Conservation (phyloP, 2,888 invertebrate genomes). For the Pristionchus mayeri region DNA sequence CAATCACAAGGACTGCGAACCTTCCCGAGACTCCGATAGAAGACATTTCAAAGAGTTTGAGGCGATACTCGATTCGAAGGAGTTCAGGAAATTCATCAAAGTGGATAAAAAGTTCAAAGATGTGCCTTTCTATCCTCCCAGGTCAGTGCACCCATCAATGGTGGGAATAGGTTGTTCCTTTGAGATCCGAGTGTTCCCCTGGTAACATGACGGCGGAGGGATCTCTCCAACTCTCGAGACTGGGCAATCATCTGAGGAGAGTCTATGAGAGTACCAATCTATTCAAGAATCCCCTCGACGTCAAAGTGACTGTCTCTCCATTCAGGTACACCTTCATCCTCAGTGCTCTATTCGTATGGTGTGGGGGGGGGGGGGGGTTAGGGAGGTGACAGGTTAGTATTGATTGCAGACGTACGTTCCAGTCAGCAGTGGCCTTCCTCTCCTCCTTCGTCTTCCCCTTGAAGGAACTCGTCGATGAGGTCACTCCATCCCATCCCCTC, state of each 20-base stretch:
- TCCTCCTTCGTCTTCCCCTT: slow-evolving; percentile 82
- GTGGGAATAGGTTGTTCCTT: not conserved
- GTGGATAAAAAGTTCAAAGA: slow-evolving; percentile 35
- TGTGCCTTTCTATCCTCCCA: not conserved
- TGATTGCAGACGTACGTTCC: slow-evolving; percentile 84
- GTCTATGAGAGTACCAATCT: slow-evolving; percentile 74
- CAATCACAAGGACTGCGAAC: not conserved
- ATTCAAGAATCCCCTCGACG: slow-evolving; percentile 49
- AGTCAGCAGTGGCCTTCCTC: slow-evolving; percentile 88
- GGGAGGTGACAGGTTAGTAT: not conserved
- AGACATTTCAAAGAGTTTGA: slow-evolving; percentile 7
- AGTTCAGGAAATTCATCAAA: not conserved
- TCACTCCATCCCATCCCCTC: not conserved
- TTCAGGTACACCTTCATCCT: not conserved
- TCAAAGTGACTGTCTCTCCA: not conserved
- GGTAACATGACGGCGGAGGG: slow-evolving; percentile 87
- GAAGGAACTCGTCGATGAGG: not conserved
- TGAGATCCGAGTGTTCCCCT: slow-evolving; percentile 62
- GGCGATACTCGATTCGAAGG: not conserved
- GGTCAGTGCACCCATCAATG: not conserved
- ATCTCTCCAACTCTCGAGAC: slow-evolving; percentile 86
- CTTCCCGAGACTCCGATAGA: slow-evolving; percentile 43
- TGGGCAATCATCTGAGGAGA: slow-evolving; percentile 83
- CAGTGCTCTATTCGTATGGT: too few relatives aligned
- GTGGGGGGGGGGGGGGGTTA: too few relatives aligned